Conservation (phyloP, 2,113 vertebrate genomes). For the Rissa tridactyla region DNA sequence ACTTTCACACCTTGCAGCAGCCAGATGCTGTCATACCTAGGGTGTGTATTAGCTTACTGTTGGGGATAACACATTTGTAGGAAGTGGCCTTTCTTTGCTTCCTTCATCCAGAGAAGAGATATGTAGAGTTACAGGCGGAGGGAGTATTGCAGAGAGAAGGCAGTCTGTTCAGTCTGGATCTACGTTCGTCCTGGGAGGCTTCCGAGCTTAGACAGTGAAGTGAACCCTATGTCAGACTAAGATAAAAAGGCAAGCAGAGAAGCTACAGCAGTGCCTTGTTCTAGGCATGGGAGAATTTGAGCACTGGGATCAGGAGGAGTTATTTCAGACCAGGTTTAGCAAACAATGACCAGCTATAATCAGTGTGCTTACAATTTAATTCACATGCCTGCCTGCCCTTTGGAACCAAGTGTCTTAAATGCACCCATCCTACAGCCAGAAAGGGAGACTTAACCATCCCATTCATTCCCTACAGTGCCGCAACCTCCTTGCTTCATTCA, state of each 20-base stretch:
- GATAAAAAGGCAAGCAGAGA: not conserved
- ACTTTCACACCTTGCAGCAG: not conserved
- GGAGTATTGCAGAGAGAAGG: not conserved
- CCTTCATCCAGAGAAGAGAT: not conserved
- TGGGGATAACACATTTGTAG: not conserved
- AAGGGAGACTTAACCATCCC: not conserved
- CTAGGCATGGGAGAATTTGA: not conserved
- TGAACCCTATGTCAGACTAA: not conserved
- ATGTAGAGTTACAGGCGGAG: not conserved
- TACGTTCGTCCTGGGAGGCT: not conserved
- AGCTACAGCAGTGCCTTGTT: not conserved
- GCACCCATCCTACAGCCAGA: not conserved
- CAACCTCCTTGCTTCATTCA: not conserved
- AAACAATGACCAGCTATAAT: not conserved
- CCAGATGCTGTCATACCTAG: not conserved
- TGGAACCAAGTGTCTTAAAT: not conserved
- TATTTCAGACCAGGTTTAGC: not conserved
- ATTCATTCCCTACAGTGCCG: accelerated
- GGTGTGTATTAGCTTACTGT: not conserved
- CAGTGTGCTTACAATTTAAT: not conserved
- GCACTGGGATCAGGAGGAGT: not conserved
- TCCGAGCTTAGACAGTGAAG: not conserved
- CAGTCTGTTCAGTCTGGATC: not conserved
- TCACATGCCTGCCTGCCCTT: not conserved
- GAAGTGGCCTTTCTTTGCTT: not conserved